Conservation (phyloP, 2,797 vertebrate species). For the Oryzias dopingdopingensis region DNA sequence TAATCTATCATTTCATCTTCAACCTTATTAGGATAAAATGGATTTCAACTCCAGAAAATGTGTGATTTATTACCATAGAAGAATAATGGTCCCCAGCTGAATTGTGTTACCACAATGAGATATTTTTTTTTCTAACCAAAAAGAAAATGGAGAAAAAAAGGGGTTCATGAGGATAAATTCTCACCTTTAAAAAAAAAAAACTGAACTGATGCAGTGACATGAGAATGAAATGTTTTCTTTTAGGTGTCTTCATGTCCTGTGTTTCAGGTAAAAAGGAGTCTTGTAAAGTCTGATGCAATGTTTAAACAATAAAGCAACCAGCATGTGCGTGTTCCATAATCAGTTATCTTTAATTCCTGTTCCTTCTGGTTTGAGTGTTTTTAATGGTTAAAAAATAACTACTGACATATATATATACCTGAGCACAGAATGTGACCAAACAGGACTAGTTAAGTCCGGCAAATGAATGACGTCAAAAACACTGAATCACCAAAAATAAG, state of each 20-base stretch:
- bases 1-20: constrained; percentile 44
- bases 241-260: constrained; percentile 4
- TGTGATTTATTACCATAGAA: constrained; percentile 31
- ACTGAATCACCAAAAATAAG: constrained; percentile 15
- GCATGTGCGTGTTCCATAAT: too few relatives aligned
- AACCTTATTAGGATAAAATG: constrained; percentile 12
- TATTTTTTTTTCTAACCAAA: constrained; percentile 5
- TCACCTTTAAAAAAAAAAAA: neutral
- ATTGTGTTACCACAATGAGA: constrained; percentile 26
- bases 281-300: neutral
- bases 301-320: too few relatives aligned
- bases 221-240: neutral
- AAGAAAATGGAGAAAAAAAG: constrained; percentile 1
- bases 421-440: neutral
- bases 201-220: neutral
- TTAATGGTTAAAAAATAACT: neutral
- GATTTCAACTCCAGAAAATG: constrained; percentile 29
- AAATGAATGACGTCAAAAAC: neutral
- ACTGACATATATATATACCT: constrained; percentile 3
- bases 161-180: constrained; percentile 10
- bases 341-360: too few relatives aligned
- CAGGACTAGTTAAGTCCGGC: constrained; percentile 1
- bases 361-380: too few relatives aligned
- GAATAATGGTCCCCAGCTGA: constrained; percentile 19
- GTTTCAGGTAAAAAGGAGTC: constrained; percentile 52